phyloP scores from a whole-genome alignment of 2,113 vertebrate species.

The Oryzias celebensis region DNA sequence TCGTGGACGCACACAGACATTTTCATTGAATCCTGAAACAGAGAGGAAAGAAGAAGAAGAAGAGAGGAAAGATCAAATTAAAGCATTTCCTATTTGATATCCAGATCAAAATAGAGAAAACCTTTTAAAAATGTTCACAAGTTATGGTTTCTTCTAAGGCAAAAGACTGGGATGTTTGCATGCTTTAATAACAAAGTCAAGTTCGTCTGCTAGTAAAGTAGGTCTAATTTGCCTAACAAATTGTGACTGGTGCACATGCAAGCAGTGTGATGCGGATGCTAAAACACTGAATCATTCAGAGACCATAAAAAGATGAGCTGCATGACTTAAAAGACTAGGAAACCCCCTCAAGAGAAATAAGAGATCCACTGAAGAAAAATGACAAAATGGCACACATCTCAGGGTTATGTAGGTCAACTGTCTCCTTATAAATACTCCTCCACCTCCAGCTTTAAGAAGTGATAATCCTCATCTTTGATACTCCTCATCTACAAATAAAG shows the following conservation, averaged over 20 bases:
- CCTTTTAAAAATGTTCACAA: neutral
- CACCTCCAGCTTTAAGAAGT: slow-evolving; percentile 20
- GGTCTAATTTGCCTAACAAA: slow-evolving; percentile 8
- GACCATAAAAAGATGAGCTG: slow-evolving; percentile 7
- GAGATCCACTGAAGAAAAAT: slow-evolving; percentile 32
- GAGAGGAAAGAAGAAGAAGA: slow-evolving; percentile 8
- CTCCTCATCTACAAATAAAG: slow-evolving; percentile 30
- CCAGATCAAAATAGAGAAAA: neutral
- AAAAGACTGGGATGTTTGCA: neutral
- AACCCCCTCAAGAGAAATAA: slow-evolving; percentile 13
- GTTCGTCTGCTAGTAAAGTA: neutral
- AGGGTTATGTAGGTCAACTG: slow-evolving; percentile 37
- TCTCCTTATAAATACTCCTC: slow-evolving; percentile 18
- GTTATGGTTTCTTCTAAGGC: no score
- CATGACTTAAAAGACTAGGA: neutral
- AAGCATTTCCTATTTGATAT: neutral
- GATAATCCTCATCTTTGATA: slow-evolving; percentile 38
- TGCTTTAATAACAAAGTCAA: slow-evolving; percentile 13
- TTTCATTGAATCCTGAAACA: slow-evolving; percentile 82
- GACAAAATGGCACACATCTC: slow-evolving; percentile 20
- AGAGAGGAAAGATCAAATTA: neutral
- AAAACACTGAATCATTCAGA: slow-evolving; percentile 1
- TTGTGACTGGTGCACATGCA: neutral
- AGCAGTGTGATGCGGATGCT: neutral
- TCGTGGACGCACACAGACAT: slow-evolving; percentile 87